Base-by-base conservation (phyloP, 2,888 invertebrate species). In the Gonocerus acuteangulatus region DNA sequence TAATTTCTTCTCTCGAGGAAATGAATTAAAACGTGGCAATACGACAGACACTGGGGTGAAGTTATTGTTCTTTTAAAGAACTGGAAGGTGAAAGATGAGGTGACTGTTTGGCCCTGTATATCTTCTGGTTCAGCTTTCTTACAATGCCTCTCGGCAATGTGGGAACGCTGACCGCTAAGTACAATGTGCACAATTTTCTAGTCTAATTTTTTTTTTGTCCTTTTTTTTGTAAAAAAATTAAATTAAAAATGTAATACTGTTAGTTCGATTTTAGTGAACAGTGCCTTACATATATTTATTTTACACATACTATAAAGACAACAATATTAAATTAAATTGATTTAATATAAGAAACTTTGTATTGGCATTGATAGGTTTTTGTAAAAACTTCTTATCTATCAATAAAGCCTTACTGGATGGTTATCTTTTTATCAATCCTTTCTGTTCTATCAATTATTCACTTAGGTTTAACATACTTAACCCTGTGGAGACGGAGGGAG, bases 351-450 rank as follows among this genome's bases (percentile, higher is more conserved):
- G 47, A 48, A 52, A 57, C 42, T 58, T 54, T 60, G 60, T 63
- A 58, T 39, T 27, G 61, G 44, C 61, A 22, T 62, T 51, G 64
- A 54, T 64, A 61, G 62, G 59, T 61, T 58, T 39, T 52, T 64
- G 61, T 64, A 62, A 62, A 58, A 64, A 54, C 62, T 45, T 21
- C 48, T 54, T 54, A 44, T 54, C 62, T 64, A 62, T 61, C 64
- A 64, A 64, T 64, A 64, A 64, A 64, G 64, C 64, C 64, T 60
- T 64, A 62, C 54, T 64, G 64, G 62, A 62, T 64, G 60, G 62
- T 64, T 64, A 48, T 49, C 15, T 23, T 11, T 42, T 42, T 42
- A 4, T 23, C 39, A 23, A n/a, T 42, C 15, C 18, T 15, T 32
- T 18, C 49, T 36, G 6, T n/a, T 36, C 0, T 36, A 27, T 27